Conservation (phyloP, 2,797 vertebrate genomes). For the Carduelis carduelis region DNA sequence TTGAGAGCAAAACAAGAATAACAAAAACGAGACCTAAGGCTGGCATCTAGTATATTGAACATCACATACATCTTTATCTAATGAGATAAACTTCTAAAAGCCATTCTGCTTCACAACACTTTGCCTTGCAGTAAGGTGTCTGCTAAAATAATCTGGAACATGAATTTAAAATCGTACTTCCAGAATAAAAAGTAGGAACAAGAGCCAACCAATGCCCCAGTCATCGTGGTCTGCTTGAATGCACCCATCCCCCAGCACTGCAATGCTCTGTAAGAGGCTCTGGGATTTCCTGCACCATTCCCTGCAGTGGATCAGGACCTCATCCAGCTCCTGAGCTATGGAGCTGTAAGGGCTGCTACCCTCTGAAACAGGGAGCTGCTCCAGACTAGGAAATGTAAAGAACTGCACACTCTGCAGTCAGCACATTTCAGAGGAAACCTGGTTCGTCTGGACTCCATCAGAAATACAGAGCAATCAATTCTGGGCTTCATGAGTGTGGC, state of each 20-base stretch:
- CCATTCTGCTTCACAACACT: slow-evolving; percentile 12
- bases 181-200: slow-evolving; percentile 34
- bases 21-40: neutral
- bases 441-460: neutral
- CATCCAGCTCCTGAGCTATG: neutral
- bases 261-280: neutral
- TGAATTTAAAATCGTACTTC: slow-evolving; percentile 27
- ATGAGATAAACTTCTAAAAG: slow-evolving; percentile 57
- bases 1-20: neutral
- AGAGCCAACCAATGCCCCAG: slow-evolving; percentile 25
- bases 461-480: neutral
- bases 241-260: neutral
- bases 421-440: neutral
- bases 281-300: neutral
- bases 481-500: neutral
- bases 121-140: slow-evolving; percentile 17
- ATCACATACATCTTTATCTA: slow-evolving; percentile 24
- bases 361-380: neutral
- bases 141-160: slow-evolving; percentile 13
- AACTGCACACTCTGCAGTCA: neutral
- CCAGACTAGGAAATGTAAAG: neutral
- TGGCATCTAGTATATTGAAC: slow-evolving; percentile 33
- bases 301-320: neutral
- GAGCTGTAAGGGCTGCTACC: neutral
- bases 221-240: neutral